Percentiles rank a stretch among this genome's conserved stretches.
Conservation (phyloP, 2,888 invertebrate genomes). For the Eupithecia abbreviata region DNA sequence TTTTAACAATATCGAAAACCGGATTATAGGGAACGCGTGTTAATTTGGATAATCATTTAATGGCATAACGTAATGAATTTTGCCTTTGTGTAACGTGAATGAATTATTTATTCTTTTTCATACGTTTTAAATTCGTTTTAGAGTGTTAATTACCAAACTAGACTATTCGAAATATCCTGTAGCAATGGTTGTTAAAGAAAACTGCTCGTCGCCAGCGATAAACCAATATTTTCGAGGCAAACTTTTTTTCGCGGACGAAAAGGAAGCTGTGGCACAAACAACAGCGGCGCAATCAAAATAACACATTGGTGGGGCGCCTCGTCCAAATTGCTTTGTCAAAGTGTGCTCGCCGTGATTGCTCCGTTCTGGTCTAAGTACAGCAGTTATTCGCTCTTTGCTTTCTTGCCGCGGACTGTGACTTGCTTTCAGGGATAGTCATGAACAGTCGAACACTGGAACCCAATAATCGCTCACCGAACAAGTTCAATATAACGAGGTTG, state of each 20-base stretch:
- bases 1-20: constrained; percentile 74
- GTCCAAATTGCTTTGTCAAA: constrained; percentile 81
- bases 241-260: constrained; percentile 65
- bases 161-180: neutral
- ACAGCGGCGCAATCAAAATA: constrained; percentile 77
- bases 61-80: constrained; percentile 18
- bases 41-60: constrained; percentile 50
- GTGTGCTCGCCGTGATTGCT: constrained; percentile 80
- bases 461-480: constrained; percentile 6
- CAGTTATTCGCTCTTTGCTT: constrained; percentile 60
- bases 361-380: constrained; percentile 71
- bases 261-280: constrained; percentile 68
- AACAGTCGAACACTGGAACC: constrained; percentile 21
- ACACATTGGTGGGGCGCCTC: constrained; percentile 73
- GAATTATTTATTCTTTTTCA: neutral
- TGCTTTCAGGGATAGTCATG: constrained; percentile 25
- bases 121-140: neutral
- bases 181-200: neutral
- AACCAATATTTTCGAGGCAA: constrained; percentile 53
- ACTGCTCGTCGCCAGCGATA: neutral
- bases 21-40: constrained; percentile 58
- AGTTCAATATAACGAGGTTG: constrained; percentile 9
- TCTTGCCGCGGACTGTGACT: constrained; percentile 54
- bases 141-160: neutral
- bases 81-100: constrained; percentile 13